Evolutionary conservation across 2,113 vertebrate genomes (phyloP), one percentile per base, ranked within the genome.

Genomic region (Orientallactaga bullata): DNA sequence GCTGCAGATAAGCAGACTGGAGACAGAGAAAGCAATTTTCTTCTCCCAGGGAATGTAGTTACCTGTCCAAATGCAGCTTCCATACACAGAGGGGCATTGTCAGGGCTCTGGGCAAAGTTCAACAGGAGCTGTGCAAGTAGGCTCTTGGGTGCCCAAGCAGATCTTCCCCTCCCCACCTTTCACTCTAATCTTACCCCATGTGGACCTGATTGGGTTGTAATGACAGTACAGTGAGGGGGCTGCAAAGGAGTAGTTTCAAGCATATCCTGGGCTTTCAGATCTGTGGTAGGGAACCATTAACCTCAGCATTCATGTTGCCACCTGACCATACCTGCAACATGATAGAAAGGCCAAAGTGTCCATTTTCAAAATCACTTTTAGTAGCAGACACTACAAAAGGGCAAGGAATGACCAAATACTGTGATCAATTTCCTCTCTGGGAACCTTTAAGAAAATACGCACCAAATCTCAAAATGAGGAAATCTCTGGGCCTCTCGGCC

Each of bases 361-460:
- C 0, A 51, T 92, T 97, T 97, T 95, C 84, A 94, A 95, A 98
- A 93, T 89, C 71, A 81, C 92, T 97, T 98, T 97, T 97, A 97
- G 97, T 97, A 77, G 42, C 95, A 89, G 88, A 95, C 78, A 96
- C 71, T 87, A 96, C 87, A 95, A 98, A 98, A 98, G 95, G 95
- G 95, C 97, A 97, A 97, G 80, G 92, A 95, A 97, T 95, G 94
- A 95, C 96, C 93, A 96, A 98, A 97, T 93, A 97, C 96, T 97
- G 88, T 74, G 96, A 98, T 97, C 97, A 97, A 97, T 98, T 98
- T 98, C 96, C 93, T 97, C 95, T 95, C 6, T 35, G 95, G 93
- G 96, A 98, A 98, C 94, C 97, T 98, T 98, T 97, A 97, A 97
- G 97, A 97, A 98, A 98, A 98, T 97, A 98, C 88, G 96, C 92